phyloP scores from a whole-genome alignment of 2,113 vertebrate genomes.

The Salvelinus fontinalis region DNA sequence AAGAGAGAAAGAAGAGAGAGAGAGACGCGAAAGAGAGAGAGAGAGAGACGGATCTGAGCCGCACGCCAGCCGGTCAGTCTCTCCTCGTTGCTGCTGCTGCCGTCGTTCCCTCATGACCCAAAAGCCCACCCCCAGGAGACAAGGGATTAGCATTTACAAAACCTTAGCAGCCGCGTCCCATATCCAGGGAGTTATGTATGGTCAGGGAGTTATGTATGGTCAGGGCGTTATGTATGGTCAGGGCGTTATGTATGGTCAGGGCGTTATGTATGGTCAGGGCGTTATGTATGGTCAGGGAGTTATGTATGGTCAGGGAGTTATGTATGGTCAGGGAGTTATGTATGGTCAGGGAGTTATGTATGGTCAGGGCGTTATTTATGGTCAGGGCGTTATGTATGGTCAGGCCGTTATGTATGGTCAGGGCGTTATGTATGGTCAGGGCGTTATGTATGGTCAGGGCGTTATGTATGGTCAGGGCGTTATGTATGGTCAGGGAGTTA shows the following conservation, averaged over 20 bases:
- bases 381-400: too few relatives aligned
- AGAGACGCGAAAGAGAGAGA: slow-evolving; percentile 10
- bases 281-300: not conserved
- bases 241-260: too few relatives aligned
- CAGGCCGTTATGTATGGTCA: not conserved
- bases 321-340: not conserved
- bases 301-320: not conserved
- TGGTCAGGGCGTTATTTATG: not conserved
- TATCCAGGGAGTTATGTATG: not conserved
- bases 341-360: not conserved
- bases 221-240: not conserved
- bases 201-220: not conserved
- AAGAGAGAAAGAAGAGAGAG: not conserved
- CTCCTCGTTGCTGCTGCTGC: slow-evolving; percentile 29
- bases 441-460: not conserved
- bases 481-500: not conserved
- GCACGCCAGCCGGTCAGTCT: slow-evolving; percentile 54
- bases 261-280: too few relatives aligned
- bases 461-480: too few relatives aligned
- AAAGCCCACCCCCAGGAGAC: slow-evolving; percentile 60
- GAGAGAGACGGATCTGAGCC: slow-evolving; percentile 58
- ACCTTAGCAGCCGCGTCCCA: slow-evolving; percentile 2
- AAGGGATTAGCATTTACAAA: slow-evolving; percentile 63
- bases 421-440: too few relatives aligned
- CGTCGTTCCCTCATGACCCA: slow-evolving; percentile 69